A percentile compares a stretch with the other conserved stretches of the same genome.
These are phyloP conservation scores for Drosophila pruinosa DNA, from an alignment of 1,140 invertebrate genomes.

Conservation along the genomic window DNA sequence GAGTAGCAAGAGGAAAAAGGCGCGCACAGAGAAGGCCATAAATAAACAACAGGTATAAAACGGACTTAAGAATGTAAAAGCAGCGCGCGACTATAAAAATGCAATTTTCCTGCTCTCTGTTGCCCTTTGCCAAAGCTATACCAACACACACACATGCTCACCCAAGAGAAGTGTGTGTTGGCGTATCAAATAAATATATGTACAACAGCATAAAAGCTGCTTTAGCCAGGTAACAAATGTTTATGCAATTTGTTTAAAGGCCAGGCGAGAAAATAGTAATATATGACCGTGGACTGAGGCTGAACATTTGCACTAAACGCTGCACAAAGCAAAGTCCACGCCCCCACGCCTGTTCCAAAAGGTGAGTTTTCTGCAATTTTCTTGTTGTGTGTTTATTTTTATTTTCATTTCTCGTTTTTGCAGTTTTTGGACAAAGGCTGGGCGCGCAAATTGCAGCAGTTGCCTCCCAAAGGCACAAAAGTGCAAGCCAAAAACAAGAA, in stretches of 20 bases:
- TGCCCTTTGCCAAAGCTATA: neutral
- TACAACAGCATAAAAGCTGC: constrained; percentile 37
- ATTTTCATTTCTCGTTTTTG: neutral
- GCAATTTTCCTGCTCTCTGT: constrained; percentile 34
- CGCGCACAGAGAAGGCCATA: constrained; percentile 38
- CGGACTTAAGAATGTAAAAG: constrained; percentile 58
- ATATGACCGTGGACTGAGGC: constrained; percentile 34
- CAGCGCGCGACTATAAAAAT: constrained; percentile 49
- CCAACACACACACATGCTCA: constrained; percentile 3
- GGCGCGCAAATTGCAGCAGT: constrained; percentile 57
- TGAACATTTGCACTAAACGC: constrained; percentile 47
- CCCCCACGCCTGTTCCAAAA: neutral
- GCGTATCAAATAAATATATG: constrained; percentile 30
- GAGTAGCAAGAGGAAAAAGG: constrained; percentile 5
- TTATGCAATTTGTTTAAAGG: constrained; percentile 61
- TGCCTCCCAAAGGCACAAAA: constrained; percentile 39
- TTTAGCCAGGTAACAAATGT: constrained; percentile 56
- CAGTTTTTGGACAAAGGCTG: constrained; percentile 40
- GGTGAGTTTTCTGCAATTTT: constrained; percentile 25
- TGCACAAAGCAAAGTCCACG: constrained; percentile 35
- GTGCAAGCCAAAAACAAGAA: constrained; percentile 10
- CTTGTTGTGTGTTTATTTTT: neutral
- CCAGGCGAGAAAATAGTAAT: constrained; percentile 38
- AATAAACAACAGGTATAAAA: constrained; percentile 71
- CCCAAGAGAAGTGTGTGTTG: constrained; percentile 1